Evolutionary conservation across 2,888 invertebrate genomes (phyloP), one percentile per base, ranked within the genome.

Genomic region (Crocallis elinguaria): DNA sequence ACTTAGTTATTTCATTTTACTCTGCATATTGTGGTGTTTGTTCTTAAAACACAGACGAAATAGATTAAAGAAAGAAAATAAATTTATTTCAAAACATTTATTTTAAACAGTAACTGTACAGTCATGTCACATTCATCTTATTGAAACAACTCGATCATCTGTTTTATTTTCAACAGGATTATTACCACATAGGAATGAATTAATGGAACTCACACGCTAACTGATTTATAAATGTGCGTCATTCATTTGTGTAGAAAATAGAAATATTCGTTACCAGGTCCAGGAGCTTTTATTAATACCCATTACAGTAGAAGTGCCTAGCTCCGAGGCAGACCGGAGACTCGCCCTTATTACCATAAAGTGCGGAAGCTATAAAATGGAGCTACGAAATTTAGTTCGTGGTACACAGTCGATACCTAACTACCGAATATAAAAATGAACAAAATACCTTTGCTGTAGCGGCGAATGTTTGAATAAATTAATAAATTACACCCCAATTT

Each of bases 321-420:
- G 13, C 36, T 17, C 3, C 8, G n/a, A 36, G 14, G 43, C 33
- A 53, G 42, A 53, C 44, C 56, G 53, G 62, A 60, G 66, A 66
- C 65, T 68, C 64, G 53, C 45, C 66, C 66, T 73, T 68, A 86
- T 87, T 86, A 84, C 69, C 85, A 86, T 87, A 85, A 86, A 86
- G 73, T 79, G 78, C 74, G 83, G 82, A 82, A 83, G 81, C 76
- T 66, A 79, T 85, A 86, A 84, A 85, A 70, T 65, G 30, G 43
- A 38, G 73, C 73, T 72, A 74, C 75, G 67, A 76, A 81, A 83
- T 84, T 82, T 77, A 74, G 78, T 76, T 77, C 68, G 70, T 70
- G 69, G 70, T 71, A 71, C 57, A 57, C 68, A 69, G 61, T 77
- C 76, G 73, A 80, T 78, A 74, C n/a, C n/a, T n/a, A n/a, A n/a